These are phyloP conservation scores for Carduelis carduelis DNA, from an alignment of 2,797 vertebrate species.

Conservation along the genomic window DNA sequence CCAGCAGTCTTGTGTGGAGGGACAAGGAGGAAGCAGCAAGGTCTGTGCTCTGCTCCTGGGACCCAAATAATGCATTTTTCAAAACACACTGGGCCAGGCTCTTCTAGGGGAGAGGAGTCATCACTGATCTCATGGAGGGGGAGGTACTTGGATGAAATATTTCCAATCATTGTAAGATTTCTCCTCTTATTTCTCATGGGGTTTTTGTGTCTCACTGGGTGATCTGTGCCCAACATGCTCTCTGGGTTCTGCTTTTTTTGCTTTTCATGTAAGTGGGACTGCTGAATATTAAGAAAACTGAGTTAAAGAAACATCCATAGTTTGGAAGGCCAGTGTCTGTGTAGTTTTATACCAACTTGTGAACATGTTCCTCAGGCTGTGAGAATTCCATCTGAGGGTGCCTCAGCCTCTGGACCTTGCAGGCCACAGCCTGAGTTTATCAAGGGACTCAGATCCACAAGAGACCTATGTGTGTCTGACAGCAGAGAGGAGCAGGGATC, in stretches of 20 bases:
- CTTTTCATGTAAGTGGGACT: neutral
- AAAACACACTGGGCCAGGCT: neutral
- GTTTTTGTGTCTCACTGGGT: neutral
- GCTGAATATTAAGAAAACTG: neutral
- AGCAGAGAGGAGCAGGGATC: neutral
- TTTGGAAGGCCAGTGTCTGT: neutral
- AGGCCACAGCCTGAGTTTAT: neutral
- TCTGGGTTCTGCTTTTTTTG: neutral
- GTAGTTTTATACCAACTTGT: neutral
- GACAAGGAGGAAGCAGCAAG: neutral
- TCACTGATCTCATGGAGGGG: neutral
- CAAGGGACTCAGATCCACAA: neutral
- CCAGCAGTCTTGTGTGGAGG: neutral
- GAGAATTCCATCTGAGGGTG: neutral
- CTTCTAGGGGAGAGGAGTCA: neutral
- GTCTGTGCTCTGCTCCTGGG: neutral
- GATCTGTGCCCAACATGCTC: neutral
- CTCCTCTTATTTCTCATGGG: neutral
- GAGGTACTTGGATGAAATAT: neutral
- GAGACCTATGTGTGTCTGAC: accelerated
- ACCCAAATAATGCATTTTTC: neutral
- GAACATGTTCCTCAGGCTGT: neutral
- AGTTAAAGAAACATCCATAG: neutral
- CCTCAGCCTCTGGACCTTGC: neutral
- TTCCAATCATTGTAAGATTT: neutral